Base-by-base conservation (phyloP, 2,113 vertebrate species). In the Thalassarche chlororhynchos region DNA sequence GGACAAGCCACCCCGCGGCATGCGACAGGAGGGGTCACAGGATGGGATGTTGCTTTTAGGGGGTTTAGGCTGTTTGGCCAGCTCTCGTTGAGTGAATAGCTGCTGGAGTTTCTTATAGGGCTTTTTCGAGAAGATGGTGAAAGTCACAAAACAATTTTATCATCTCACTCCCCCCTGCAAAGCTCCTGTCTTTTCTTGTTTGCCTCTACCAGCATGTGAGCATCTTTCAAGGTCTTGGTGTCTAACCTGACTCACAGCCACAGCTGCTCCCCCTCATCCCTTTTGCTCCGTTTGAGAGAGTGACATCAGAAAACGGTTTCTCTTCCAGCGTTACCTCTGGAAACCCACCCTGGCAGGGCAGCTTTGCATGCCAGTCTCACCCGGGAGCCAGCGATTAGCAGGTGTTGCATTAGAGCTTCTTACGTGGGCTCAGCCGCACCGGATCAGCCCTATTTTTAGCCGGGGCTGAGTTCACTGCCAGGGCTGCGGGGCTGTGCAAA, bases 361-460 rank as follows among this genome's bases (percentile, higher is more conserved):
- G 72, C 40, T 87, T 51, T 47, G 5, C 9, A 9, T 34, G 28
- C 51, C 36, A 51, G 17, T 57, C 84, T 84, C 1, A 0, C 54
- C 40, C 8, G 0, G 1, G 34, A 90, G 66, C 57, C 4, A 3
- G 32, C 1, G 24, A 89, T 89, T 28, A 94, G 94, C 89, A 89
- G 93, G 78, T 91, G 93, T 52, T 60, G 77, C 26, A 62, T 89
- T 94, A 93, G 57, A 91, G 91, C 89, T 87, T 49, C 90, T 96
- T 84, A 96, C 6, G 9, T 29, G 76, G 72, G 86, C 91, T 96
- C 88, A 90, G 92, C 28, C 21, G 0, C 46, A 11, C 25, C 4
- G 5, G 61, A 78, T 90, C 83, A 71, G 60, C 52, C 42, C 92
- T 96, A 90, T 94, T 96, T 88, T 94, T 96, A 96, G 84, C 86